Evolutionary conservation across 2,797 vertebrate species (phyloP).

Genomic region (Cichlasoma orientale): DNA sequence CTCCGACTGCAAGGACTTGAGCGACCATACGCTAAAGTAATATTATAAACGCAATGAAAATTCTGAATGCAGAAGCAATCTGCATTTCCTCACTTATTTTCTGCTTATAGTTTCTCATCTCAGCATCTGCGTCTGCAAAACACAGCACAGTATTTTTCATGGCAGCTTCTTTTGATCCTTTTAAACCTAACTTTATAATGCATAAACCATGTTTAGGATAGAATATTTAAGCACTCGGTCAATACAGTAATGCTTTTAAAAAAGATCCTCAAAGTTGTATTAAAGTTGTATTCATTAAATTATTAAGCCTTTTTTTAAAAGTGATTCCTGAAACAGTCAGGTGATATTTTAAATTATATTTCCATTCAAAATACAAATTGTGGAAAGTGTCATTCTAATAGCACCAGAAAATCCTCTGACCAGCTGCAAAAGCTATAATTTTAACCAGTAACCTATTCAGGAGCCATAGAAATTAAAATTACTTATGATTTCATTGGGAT

Average conservation of each 20-base stretch:
- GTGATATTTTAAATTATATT: background rate
- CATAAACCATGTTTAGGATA: background rate
- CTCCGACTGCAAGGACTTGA: background rate
- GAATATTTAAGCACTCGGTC: background rate
- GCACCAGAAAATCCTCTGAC: background rate
- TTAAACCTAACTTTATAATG: background rate
- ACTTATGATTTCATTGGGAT: background rate
- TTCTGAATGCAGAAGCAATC: background rate
- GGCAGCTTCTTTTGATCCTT: background rate
- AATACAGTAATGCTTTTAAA: background rate
- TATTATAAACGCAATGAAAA: background rate
- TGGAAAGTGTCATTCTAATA: background rate
- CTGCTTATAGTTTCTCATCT: background rate
- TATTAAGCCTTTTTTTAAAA: background rate
- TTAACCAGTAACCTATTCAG: background rate
- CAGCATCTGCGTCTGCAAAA: background rate
- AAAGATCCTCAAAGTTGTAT: background rate
- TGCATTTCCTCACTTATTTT: background rate
- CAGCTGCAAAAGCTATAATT: background rate
- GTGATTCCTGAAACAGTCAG: background rate
- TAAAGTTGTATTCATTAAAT: background rate
- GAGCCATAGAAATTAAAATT: background rate
- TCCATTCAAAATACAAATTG: background rate
- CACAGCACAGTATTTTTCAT: background rate
- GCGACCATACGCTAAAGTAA: conserved; percentile 2